Conservation (phyloP, 2,797 vertebrate genomes). For the Lagorchestes hirsutus region DNA sequence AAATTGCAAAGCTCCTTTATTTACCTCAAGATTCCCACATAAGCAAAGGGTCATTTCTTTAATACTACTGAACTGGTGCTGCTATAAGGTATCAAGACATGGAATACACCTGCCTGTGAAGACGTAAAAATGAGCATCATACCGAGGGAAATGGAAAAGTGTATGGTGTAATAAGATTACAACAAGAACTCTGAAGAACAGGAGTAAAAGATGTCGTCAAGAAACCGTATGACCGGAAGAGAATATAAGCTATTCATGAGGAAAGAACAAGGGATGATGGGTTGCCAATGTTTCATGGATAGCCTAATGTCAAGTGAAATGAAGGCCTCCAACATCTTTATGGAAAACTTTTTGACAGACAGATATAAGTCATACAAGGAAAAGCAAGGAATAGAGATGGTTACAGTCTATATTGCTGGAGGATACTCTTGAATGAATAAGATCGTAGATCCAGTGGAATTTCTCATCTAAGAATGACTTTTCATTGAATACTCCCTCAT, state of each 20-base stretch:
- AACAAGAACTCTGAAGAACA: background rate
- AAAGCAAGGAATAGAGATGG: background rate
- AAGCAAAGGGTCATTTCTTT: background rate
- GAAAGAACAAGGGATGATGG: background rate
- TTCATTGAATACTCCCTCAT: background rate
- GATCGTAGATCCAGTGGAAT: background rate
- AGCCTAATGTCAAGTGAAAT: no score
- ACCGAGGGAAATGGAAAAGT: background rate
- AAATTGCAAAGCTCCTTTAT: no score
- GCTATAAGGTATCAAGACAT: background rate
- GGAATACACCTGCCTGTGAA: no score
- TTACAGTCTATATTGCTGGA: background rate
- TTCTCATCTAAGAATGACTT: background rate
- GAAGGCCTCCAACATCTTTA: background rate
- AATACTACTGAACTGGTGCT: background rate
- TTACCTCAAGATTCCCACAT: no score
- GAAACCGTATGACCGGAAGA: background rate
- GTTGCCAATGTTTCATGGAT: no score
- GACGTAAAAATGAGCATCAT: background rate
- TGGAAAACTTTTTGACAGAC: background rate
- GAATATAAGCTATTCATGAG: background rate
- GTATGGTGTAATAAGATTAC: background rate
- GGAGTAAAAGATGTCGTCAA: background rate
- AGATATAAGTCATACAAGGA: background rate
- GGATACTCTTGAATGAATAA: background rate